Conservation (phyloP, 1,140 invertebrate species). For the Caerostris extrusa region DNA sequence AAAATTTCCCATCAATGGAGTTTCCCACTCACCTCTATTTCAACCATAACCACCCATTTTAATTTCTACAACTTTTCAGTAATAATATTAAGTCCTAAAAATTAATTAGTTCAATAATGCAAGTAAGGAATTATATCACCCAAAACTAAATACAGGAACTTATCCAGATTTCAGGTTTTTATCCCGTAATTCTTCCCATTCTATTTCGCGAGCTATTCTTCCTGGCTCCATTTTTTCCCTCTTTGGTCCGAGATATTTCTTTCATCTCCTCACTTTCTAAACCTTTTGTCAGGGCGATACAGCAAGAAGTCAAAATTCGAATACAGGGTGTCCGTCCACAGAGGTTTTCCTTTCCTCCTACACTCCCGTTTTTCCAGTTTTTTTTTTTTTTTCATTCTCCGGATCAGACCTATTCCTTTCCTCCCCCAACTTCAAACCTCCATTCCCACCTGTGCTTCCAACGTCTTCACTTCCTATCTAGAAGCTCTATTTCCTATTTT, state of each 20-base stretch:
- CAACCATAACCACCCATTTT: too few species aligned
- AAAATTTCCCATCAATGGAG: too few species aligned
- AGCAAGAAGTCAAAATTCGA: slow-evolving; percentile 65
- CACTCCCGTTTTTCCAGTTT: not conserved
- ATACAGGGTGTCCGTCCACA: slow-evolving; percentile 61
- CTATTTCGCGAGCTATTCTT: not conserved
- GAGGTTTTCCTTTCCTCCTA: not conserved
- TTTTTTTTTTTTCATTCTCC: not conserved
- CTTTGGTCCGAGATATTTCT: not conserved
- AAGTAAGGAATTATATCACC: too few species aligned
- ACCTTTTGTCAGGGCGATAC: slow-evolving; percentile 65
- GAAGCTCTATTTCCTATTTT: slow-evolving; percentile 21
- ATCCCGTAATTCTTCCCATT: not conserved
- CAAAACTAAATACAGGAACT: not conserved
- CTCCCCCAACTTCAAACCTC: slow-evolving; percentile 4
- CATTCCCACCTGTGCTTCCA: slow-evolving; percentile 21
- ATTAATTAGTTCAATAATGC: too few species aligned
- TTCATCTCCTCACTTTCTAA: slow-evolving; percentile 59
- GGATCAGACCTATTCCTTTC: slow-evolving; percentile 1
- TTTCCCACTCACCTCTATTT: too few species aligned
- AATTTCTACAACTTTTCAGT: too few species aligned
- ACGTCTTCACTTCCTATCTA: slow-evolving; percentile 36
- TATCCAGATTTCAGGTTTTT: not conserved
- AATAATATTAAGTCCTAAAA: too few species aligned
- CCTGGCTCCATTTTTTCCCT: not conserved